These are phyloP conservation scores for Acanthopleura granulata DNA, from an alignment of 2,888 invertebrate genomes.

Conservation along the genomic window DNA sequence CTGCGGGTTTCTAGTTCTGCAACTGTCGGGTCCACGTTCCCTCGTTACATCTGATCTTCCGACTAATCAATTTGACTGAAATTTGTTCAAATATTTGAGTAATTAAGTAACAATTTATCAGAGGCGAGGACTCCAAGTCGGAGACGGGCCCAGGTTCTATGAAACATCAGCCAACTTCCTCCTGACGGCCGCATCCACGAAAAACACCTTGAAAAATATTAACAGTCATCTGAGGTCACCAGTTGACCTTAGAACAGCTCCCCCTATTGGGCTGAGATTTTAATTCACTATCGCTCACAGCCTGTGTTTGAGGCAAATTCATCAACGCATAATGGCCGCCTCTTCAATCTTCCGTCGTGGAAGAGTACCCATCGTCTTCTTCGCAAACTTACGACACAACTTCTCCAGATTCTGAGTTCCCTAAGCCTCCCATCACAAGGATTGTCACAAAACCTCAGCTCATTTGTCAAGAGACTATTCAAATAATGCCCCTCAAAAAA, in stretches of 20 bases:
- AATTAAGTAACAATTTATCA: slow-evolving; percentile 19
- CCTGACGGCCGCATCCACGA: too few relatives aligned
- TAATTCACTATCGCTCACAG: background rate
- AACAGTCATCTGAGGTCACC: background rate
- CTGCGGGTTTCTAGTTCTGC: background rate
- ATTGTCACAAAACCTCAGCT: background rate
- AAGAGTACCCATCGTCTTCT: too few relatives aligned
- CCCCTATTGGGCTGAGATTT: background rate
- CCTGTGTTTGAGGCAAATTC: background rate
- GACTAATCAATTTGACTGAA: slow-evolving; percentile 15
- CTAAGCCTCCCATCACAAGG: background rate
- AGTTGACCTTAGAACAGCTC: background rate
- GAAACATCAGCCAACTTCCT: too few relatives aligned
- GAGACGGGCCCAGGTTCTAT: too few relatives aligned
- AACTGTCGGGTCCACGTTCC: background rate
- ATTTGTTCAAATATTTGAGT: slow-evolving; percentile 12
- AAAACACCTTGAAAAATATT: background rate
- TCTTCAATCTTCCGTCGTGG: slow-evolving; percentile 1
- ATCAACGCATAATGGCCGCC: slow-evolving; percentile 1
- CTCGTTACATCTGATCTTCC: slow-evolving; percentile 13
- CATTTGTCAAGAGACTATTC: background rate
- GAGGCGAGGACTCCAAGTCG: background rate
- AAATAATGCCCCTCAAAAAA: slow-evolving; percentile 7
- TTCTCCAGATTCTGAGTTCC: too few relatives aligned
- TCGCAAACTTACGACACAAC: too few relatives aligned